These are phyloP conservation scores for Galeopterus variegatus DNA, from an alignment of 2,113 vertebrate species.

Conservation along the genomic window DNA sequence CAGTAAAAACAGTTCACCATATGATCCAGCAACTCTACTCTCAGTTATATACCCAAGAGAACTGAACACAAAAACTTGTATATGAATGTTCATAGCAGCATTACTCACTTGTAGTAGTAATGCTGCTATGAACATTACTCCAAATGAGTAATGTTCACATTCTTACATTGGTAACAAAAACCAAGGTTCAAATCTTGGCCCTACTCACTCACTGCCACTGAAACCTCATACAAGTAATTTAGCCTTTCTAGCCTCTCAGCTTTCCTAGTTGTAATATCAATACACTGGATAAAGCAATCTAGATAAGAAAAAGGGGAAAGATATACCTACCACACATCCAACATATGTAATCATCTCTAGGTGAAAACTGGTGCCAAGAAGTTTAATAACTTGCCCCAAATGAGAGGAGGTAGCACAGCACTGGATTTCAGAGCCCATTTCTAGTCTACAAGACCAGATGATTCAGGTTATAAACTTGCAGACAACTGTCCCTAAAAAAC, in stretches of 20 bases:
- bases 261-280: neutral
- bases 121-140: too few species aligned
- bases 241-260: neutral
- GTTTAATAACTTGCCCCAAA: constrained; percentile 12
- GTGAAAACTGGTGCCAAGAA: neutral
- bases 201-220: neutral
- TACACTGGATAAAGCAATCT: neutral
- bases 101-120: neutral
- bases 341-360: neutral
- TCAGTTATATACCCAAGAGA: neutral
- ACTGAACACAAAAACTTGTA: neutral
- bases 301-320: neutral
- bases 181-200: neutral
- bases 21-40: constrained; percentile 1
- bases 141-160: too few species aligned
- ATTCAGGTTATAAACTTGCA: neutral
- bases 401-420: neutral
- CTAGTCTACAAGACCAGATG: neutral
- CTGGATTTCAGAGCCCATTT: neutral
- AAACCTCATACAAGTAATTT: neutral
- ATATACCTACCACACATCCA: neutral
- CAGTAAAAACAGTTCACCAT: neutral
- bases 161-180: neutral
- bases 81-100: neutral
- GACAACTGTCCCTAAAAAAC: neutral